Evolutionary conservation across 1,140 invertebrate genomes (phyloP).

Genomic region (Sminthurides bifidus): DNA sequence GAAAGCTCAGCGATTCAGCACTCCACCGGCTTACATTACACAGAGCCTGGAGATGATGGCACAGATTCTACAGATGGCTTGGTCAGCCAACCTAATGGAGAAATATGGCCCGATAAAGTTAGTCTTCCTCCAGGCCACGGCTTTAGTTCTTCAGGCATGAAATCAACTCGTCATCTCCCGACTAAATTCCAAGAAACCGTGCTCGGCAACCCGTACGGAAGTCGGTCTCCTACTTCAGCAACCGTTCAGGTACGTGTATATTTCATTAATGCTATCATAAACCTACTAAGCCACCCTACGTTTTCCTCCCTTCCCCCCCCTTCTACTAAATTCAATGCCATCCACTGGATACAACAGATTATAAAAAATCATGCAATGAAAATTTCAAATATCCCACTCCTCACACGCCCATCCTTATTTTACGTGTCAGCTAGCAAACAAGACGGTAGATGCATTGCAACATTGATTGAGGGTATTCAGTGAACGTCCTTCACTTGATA

Average conservation of each 20-base stretch:
- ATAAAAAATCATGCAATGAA: no score
- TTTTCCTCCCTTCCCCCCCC: no score
- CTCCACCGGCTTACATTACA: slow-evolving; percentile 47
- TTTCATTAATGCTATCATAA: neutral
- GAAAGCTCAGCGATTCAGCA: slow-evolving; percentile 57
- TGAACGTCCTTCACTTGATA: no score
- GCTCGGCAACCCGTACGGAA: slow-evolving; percentile 44
- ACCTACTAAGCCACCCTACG: no score
- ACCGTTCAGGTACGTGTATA: slow-evolving; percentile 41
- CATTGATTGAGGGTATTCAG: no score
- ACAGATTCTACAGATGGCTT: slow-evolving; percentile 7
- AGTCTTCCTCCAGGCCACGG: slow-evolving; percentile 2
- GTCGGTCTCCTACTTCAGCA: slow-evolving; percentile 48
- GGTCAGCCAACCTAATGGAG: slow-evolving; percentile 25
- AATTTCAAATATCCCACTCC: no score
- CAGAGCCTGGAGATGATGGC: slow-evolving; percentile 56
- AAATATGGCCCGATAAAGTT: slow-evolving; percentile 23
- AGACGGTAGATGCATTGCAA: no score
- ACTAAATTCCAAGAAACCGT: slow-evolving; percentile 35
- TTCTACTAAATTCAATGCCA: no score
- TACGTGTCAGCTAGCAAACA: no score
- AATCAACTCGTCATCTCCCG: slow-evolving; percentile 63
- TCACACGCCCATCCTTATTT: no score
- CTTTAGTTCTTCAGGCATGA: slow-evolving; percentile 50
- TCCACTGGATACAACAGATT: no score